Evolutionary conservation across 2,113 vertebrate genomes (phyloP), one percentile per base, ranked within the genome.

Genomic region (Oryzias melastigma): DNA sequence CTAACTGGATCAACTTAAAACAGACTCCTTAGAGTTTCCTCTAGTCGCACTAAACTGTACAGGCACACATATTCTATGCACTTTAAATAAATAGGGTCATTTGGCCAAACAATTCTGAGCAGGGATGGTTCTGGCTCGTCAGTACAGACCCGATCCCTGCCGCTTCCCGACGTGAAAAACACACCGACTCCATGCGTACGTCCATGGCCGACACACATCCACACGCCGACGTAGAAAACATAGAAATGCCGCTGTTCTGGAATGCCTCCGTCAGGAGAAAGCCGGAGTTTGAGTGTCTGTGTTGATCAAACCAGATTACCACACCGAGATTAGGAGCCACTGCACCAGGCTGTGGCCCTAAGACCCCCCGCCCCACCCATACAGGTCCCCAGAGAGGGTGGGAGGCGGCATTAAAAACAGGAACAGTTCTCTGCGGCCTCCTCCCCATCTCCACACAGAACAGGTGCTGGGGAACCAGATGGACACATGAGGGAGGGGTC

Each of bases 31-130:
- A 62, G 85, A 90, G 85, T 67, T 70, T 75, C 87, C 82, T 91
- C 80, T 86, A 88, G 68, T 84, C 82, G 85, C 90, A 91, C 84
- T 86, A 71, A 83, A 90, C 90, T 92, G 90, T 93, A 92, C 91
- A 93, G 89, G 89, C 88, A 92, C 90, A 91, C 77, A 73, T 81
- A 88, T 87, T 82, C 87, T 89, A 88, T 81, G 88, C 88, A 88
- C 90, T 89, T 84, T 76, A 91, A 92, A 93, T 93, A 93, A 92
- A 92, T 92, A 92, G 87, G 75, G 63, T 79, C 76, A 82, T 88
- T 88, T 82, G 85, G 88, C 85, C 80, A 55, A 73, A 74, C n/a
- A 83, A 72, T 84, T 66, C 66, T 65, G 59, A 73, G 56, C 74
- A 85, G 79, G 81, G 80, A 73, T 75, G 41, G 71, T 24, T 53